Evolutionary conservation across 2,797 vertebrate species (phyloP), one percentile per base, ranked within the genome.

Genomic region (Apogon hyalosoma): DNA sequence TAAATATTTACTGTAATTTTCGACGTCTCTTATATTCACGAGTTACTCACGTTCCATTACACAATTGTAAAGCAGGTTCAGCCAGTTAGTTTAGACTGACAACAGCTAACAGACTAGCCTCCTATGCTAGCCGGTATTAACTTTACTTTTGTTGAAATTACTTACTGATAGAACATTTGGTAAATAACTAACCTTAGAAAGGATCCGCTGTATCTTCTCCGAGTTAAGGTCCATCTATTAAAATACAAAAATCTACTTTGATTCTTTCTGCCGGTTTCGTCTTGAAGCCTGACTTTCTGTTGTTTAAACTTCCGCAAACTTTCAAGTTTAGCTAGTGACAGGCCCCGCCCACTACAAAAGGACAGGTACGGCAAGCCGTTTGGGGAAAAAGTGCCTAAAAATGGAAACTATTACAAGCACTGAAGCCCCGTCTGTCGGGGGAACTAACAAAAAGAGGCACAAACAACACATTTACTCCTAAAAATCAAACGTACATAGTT

Each of bases 231-330:
- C 93, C 94, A 95, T 95, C 54, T 86, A 69, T 56, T 40, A 3
- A 43, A n/a, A 6, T 21, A 9, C 4, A 10, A 63, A 13, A 38
- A 33, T 36, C 2, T 9, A 19, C 9, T 3, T 0, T 3, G 1
- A 0, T 31, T 33, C 0, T n/a, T 0, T 41, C 8, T 21, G 12
- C 9, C 8, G 43, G 6, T 0, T n/a, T 8, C 7, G 13, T 50
- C 15, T 21, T 48, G 2, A 3, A 2, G 13, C 24, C 11, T 24
- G 7, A 2, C 50, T 68, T 63, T 2, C 46, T 72, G 74, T 31
- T 42, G 2, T 7, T 2, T 24, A 19, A 84, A 93, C 92, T 94
- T 94, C 94, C 93, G 91, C 88, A 92, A 91, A 91, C 77, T 82
- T 75, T 41, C 13, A 45, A 10, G 4, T 50, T 47, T 45, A 65